Evolutionary conservation across 2,113 vertebrate genomes (phyloP).

Genomic region (Hippocampus mohnikei): DNA sequence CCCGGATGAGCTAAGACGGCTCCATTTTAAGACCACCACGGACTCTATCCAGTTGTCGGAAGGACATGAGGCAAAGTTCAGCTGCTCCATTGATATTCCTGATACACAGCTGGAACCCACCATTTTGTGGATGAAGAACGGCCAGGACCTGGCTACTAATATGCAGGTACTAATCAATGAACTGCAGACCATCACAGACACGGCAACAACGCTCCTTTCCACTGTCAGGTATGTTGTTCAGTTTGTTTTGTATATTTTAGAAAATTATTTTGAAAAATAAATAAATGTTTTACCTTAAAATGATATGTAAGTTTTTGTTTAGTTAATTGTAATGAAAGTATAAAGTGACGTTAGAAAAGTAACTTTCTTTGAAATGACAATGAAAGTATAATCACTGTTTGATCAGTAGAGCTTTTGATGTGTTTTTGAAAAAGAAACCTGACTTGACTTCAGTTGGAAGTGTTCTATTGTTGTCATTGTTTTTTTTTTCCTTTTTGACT

Average conservation of each 20-base stretch:
- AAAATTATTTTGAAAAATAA: background rate
- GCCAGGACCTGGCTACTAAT: conserved; percentile 70
- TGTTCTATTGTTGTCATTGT: background rate
- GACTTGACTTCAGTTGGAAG: background rate
- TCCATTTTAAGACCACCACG: conserved; percentile 82
- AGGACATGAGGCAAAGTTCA: conserved; percentile 81
- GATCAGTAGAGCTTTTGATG: background rate
- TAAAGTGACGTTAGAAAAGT: background rate
- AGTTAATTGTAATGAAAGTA: background rate
- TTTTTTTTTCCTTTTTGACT: background rate
- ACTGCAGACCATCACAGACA: conserved; percentile 68
- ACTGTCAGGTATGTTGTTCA: conserved; percentile 78
- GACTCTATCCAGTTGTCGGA: conserved; percentile 77
- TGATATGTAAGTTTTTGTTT: background rate
- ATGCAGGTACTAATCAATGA: conserved; percentile 75
- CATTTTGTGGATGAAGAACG: conserved; percentile 86
- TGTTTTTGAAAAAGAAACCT: background rate
- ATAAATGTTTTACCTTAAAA: background rate
- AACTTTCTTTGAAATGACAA: background rate
- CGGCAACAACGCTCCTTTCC: conserved; percentile 75
- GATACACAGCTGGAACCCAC: conserved; percentile 65
- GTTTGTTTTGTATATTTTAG: background rate
- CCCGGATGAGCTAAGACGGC: conserved; percentile 53
- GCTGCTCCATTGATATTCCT: conserved; percentile 87
- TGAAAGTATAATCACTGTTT: background rate